These are phyloP conservation scores for Salminus brasiliensis DNA, from an alignment of 2,113 vertebrate genomes.

Conservation along the genomic window DNA sequence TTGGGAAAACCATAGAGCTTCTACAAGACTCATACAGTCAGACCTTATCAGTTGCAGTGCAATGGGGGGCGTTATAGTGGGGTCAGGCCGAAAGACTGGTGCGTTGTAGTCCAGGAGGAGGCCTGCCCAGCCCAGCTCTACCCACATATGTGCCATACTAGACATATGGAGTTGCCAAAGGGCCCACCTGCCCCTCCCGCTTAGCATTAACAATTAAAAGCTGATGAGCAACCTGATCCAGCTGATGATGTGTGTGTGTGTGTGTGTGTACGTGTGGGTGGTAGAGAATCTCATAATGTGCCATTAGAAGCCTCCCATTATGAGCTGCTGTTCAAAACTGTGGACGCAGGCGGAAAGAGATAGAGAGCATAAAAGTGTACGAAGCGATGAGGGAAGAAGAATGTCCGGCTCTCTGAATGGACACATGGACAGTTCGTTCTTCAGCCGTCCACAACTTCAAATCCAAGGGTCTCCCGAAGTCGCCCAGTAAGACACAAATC, in stretches of 20 bases:
- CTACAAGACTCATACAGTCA: too few species aligned
- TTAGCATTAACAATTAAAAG: constrained; percentile 58
- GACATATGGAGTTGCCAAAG: background rate
- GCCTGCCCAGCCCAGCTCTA: background rate
- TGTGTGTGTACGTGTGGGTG: background rate
- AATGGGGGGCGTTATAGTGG: too few species aligned
- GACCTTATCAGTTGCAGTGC: too few species aligned
- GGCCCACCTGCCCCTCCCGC: constrained; percentile 33
- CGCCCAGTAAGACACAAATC: too few species aligned
- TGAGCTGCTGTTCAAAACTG: too few species aligned
- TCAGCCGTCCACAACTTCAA: too few species aligned
- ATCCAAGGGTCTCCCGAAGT: too few species aligned
- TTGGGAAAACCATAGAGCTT: too few species aligned
- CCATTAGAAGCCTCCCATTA: too few species aligned
- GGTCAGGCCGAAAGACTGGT: too few species aligned
- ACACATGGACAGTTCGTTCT: too few species aligned
- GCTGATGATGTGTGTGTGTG: constrained; percentile 19
- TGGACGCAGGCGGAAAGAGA: background rate
- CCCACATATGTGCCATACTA: background rate
- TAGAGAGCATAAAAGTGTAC: background rate
- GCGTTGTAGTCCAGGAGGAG: too few species aligned
- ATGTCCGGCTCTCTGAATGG: background rate
- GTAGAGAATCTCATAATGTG: background rate
- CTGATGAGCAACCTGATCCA: constrained; percentile 41
- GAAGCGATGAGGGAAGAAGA: background rate